Evolutionary conservation across 2,888 invertebrate species (phyloP).

Genomic region (Drosophila fulvimacula): DNA sequence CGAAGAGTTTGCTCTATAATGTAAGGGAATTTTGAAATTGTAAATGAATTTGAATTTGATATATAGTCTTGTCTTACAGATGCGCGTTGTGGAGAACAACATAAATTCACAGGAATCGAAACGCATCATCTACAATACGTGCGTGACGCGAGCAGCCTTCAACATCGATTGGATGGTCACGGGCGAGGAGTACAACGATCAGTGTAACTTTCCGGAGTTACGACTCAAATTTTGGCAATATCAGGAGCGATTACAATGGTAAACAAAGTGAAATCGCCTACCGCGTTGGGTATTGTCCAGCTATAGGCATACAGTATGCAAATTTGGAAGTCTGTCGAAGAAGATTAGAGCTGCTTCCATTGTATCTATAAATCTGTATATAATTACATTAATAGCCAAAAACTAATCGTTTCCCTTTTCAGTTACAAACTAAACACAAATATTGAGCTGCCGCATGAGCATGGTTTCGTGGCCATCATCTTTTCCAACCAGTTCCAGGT

Average conservation of each 20-base stretch:
- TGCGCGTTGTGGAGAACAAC: constrained; percentile 91
- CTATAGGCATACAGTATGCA: too few relatives aligned
- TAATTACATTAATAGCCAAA: not conserved
- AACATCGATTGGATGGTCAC: constrained; percentile 91
- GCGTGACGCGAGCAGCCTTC: constrained; percentile 89
- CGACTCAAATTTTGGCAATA: constrained; percentile 92
- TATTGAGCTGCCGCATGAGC: constrained; percentile 90
- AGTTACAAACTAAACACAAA: constrained; percentile 90
- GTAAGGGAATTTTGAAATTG: constrained; percentile 85
- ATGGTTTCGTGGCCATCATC: constrained; percentile 86
- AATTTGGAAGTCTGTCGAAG: too few relatives aligned
- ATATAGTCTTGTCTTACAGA: constrained; percentile 82
- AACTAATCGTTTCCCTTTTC: constrained; percentile 46
- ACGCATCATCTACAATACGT: constrained; percentile 87
- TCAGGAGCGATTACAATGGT: constrained; percentile 87
- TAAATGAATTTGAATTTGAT: not conserved
- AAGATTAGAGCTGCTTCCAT: not conserved
- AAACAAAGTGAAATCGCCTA: constrained; percentile 32
- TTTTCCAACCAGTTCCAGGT: constrained; percentile 87
- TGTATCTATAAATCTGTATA: not conserved
- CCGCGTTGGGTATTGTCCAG: too few relatives aligned
- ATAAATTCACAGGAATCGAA: constrained; percentile 88
- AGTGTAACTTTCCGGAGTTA: constrained; percentile 87
- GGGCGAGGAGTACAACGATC: constrained; percentile 87
- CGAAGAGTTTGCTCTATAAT: constrained; percentile 89